These are phyloP conservation scores for Malaclemys terrapin DNA, from an alignment of 2,113 vertebrate species.

Conservation along the genomic window DNA sequence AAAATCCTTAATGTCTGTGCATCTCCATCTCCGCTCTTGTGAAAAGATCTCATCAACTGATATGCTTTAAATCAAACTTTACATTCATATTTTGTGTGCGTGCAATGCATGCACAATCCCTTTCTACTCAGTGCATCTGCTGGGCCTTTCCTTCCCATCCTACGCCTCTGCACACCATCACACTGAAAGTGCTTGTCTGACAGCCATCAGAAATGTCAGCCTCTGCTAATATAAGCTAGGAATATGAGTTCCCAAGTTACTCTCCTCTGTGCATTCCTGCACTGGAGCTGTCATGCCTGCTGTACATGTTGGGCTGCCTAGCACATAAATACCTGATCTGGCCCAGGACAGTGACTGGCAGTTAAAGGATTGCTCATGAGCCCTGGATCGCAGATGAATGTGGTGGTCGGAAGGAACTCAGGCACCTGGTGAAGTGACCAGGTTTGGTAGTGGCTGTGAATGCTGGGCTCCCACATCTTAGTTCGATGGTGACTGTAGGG, in stretches of 20 bases:
- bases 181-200: not conserved
- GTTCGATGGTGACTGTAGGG: not conserved
- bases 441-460: not conserved
- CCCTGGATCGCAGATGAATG: not conserved
- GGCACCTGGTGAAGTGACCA: not conserved
- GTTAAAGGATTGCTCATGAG: not conserved
- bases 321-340: accelerated
- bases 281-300: not conserved
- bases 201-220: not conserved
- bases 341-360: not conserved
- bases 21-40: not conserved
- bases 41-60: not conserved
- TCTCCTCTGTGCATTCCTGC: not conserved
- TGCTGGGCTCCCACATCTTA: not conserved
- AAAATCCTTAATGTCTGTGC: not conserved
- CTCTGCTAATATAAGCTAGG: not conserved
- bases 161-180: not conserved
- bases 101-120: not conserved
- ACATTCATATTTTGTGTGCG: accelerated
- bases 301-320: not conserved
- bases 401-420: not conserved
- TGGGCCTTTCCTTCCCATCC: too few relatives aligned
- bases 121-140: not conserved
- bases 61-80: not conserved
- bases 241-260: not conserved